phyloP scores from a whole-genome alignment of 2,113 vertebrate genomes.

The Boulengeromyrus knoepffleri region DNA sequence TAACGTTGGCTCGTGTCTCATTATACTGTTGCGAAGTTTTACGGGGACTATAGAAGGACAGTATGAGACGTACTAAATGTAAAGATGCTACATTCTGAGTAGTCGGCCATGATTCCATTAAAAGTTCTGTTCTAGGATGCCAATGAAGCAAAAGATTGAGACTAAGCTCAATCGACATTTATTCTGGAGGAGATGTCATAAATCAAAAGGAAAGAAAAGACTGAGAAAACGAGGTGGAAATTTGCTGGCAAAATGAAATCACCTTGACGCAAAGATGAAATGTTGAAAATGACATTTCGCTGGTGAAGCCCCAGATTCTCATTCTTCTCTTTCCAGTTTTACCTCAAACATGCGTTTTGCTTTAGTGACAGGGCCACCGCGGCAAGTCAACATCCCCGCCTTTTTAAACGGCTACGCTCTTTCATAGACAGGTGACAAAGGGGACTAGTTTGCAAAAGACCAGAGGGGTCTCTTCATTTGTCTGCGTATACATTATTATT shows the following conservation, averaged over 20 bases:
- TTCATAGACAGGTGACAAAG: not conserved
- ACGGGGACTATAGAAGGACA: not conserved
- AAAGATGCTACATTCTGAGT: not conserved
- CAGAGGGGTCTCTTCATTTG: not conserved
- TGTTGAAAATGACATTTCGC: not conserved
- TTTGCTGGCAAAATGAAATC: not conserved
- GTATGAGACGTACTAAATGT: not conserved
- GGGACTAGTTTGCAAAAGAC: not conserved
- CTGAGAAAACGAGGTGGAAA: not conserved
- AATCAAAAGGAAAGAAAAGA: not conserved
- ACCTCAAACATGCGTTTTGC: not conserved
- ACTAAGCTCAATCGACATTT: not conserved
- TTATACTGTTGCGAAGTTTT: not conserved
- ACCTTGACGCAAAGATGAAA: not conserved
- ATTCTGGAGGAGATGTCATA: not conserved
- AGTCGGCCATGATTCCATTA: not conserved
- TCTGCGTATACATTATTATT: not conserved
- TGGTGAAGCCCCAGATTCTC: not conserved
- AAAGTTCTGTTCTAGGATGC: not conserved
- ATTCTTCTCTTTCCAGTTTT: not conserved
- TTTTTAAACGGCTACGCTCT: not conserved
- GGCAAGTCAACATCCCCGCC: not conserved
- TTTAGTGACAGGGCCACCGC: not conserved
- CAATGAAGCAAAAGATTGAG: not conserved
- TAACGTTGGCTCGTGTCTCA: not conserved